Base-by-base conservation (phyloP, 2,113 vertebrate species). In the Verasper variegatus region DNA sequence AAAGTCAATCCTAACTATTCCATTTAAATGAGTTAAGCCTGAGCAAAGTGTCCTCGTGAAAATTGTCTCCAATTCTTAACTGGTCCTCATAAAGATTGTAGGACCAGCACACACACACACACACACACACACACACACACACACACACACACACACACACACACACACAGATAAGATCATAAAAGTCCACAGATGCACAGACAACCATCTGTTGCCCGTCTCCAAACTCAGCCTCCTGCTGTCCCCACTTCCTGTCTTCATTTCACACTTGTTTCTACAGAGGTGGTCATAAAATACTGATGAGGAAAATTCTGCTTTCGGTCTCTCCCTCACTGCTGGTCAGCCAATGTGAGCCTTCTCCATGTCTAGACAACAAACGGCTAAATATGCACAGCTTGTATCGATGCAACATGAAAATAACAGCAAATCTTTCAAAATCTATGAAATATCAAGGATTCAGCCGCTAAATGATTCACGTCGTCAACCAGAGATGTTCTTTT, bases 231-330 rank as follows among this genome's bases (percentile, higher is more conserved):
- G 37, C 61, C n/a, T 64, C 85, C 80, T 66, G 68, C 76, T 83
- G 80, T 37, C 56, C 69, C 57, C 13, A 47, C 61, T 78, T 81
- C 65, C 67, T 83, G 21, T 83, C 60, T 26, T 82, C 62, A 76
- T 77, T 72, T 78, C 40, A 42, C 42, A 58, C 56, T 26, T 15
- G 45, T 58, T 77, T 70, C 61, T 79, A 42, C 57, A 68, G 54
- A 74, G 73, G 58, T 80, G 64, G 57, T 68, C 68, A 80, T 80
- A 79, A 69, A 67, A 74, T 35, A 54, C 78, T 70, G 58, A 83
- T 74, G 35, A 42, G 40, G 40, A 77, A 71, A 70, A 54, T 66
- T 71, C 67, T 54, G 18, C 58, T 78, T 49, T 73, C 24, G 66
- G 42, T 31, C 23, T 14, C 15, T 9, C 20, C 8, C 18, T 21